Evolutionary conservation across 2,888 invertebrate genomes (phyloP).

Genomic region (Fabriciana adippe): DNA sequence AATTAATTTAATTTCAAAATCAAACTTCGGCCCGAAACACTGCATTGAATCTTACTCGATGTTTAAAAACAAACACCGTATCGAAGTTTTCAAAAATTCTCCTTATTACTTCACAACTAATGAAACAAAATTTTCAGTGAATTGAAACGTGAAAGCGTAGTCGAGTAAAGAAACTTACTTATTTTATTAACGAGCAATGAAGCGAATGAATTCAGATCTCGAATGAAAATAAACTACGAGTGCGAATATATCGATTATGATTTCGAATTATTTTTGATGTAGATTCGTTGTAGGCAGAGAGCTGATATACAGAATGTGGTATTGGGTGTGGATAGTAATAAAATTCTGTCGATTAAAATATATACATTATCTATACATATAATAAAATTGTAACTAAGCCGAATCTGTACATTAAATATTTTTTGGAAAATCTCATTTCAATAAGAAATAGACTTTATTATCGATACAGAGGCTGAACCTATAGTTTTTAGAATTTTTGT

Average conservation of each 20-base stretch:
- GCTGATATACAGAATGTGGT: background rate
- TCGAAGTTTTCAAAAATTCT: constrained; percentile 21
- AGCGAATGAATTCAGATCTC: constrained; percentile 24
- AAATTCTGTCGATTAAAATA: no score
- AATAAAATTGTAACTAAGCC: no score
- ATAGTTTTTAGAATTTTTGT: no score
- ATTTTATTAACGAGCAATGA: constrained; percentile 32
- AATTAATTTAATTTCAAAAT: constrained; percentile 26
- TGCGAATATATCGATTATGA: constrained; percentile 28
- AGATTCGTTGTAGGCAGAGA: constrained; percentile 8
- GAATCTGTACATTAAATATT: no score
- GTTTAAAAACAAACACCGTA: constrained; percentile 27
- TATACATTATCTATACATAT: no score
- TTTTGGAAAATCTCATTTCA: no score
- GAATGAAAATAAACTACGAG: constrained; percentile 29
- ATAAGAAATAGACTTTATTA: no score
- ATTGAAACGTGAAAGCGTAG: constrained; percentile 40
- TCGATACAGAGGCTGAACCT: no score
- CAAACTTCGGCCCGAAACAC: constrained; percentile 20
- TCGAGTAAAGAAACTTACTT: constrained; percentile 36
- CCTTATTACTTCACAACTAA: constrained; percentile 31
- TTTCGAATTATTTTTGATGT: constrained; percentile 22
- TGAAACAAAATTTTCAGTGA: constrained; percentile 37
- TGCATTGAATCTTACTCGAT: constrained; percentile 31
- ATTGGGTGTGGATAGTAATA: no score